phyloP scores from a whole-genome alignment of 2,113 vertebrate species.

The Lophius piscatorius region DNA sequence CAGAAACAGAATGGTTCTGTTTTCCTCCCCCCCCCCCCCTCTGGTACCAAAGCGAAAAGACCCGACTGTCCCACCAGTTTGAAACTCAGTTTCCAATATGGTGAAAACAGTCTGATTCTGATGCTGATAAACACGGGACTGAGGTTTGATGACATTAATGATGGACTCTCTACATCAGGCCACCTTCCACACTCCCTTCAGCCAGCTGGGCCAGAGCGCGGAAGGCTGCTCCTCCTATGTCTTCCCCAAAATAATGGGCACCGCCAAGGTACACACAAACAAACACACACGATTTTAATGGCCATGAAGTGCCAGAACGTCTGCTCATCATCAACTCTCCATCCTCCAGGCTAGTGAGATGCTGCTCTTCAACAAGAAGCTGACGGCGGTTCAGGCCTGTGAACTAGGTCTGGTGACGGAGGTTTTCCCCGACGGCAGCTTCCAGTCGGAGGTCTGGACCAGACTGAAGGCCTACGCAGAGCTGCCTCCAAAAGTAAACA shows the following conservation, averaged over 20 bases:
- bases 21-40: no score
- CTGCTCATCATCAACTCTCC: background rate
- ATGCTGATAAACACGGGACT: background rate
- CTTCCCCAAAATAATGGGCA: constrained; percentile 68
- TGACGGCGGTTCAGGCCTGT: constrained; percentile 89
- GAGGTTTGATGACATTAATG: background rate
- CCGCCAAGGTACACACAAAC: constrained; percentile 42
- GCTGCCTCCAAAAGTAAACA: constrained; percentile 86
- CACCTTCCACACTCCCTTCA: constrained; percentile 70
- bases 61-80: no score
- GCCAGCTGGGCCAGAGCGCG: constrained; percentile 69
- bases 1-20: no score
- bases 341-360: constrained; percentile 86
- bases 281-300: background rate
- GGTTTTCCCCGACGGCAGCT: constrained; percentile 89
- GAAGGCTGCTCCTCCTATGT: constrained; percentile 74
- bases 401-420: constrained; percentile 87
- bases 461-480: constrained; percentile 82
- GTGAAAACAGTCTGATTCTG: background rate
- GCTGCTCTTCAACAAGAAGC: constrained; percentile 91
- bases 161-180: constrained; percentile 34
- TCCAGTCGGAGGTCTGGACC: constrained; percentile 89
- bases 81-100: no score
- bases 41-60: no score
- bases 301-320: no score